These are phyloP conservation scores for Lophotriccus pileatus DNA, from an alignment of 2,797 vertebrate genomes.

Conservation along the genomic window DNA sequence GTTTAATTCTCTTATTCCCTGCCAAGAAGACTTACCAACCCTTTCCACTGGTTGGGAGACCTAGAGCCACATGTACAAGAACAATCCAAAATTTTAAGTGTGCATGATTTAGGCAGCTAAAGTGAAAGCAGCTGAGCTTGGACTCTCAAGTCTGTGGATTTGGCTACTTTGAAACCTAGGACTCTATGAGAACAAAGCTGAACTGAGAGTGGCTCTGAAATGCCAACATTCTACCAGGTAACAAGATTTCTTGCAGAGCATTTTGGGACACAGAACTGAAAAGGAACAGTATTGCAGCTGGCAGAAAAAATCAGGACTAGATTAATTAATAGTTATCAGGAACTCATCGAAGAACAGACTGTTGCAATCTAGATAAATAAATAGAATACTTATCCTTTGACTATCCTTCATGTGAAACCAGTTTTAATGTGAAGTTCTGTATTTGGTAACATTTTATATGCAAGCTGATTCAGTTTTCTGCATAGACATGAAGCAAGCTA, in stretches of 20 bases:
- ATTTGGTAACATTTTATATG: neutral
- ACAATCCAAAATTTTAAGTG: neutral
- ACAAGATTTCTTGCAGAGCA: neutral
- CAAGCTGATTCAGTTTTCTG: neutral
- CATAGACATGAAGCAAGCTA: neutral
- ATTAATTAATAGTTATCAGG: neutral
- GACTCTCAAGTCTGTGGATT: neutral
- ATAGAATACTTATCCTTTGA: neutral
- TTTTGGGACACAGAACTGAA: neutral
- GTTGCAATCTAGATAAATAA: neutral
- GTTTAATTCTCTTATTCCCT: neutral
- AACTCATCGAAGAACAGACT: neutral
- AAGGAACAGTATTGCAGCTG: neutral
- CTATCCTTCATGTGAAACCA: neutral
- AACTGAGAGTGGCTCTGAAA: neutral
- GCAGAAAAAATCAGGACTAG: neutral
- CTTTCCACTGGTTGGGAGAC: neutral
- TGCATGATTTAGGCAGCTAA: neutral
- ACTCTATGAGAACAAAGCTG: neutral
- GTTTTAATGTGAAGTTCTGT: neutral
- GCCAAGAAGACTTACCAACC: neutral
- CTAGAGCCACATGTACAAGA: neutral
- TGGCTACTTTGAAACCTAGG: neutral
- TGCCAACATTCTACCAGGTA: neutral
- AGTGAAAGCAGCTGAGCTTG: neutral